Percentiles rank a stretch among this genome's conserved stretches.
phyloP scores from a whole-genome alignment of 2,888 invertebrate genomes.

The Drosophila kanekoi region DNA sequence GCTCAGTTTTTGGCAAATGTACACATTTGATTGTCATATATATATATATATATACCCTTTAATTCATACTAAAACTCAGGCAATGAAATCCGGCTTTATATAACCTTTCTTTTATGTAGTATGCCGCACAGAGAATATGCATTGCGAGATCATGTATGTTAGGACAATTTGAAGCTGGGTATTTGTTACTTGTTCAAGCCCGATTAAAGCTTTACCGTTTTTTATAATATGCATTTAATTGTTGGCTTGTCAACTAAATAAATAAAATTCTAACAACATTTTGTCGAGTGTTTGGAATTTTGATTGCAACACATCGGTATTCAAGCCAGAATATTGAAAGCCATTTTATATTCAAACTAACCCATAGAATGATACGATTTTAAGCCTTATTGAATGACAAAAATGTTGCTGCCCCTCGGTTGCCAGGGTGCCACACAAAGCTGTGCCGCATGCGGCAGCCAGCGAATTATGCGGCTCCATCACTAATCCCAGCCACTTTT shows the following conservation, averaged over 20 bases:
- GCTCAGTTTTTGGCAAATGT: no score
- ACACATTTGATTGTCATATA: no score
- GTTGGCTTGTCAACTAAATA: background rate
- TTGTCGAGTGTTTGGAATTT: constrained; percentile 5
- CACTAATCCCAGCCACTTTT: constrained; percentile 29
- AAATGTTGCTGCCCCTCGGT: constrained; percentile 2
- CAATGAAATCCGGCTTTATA: no score
- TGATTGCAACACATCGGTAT: background rate
- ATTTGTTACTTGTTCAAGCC: background rate
- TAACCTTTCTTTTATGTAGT: no score
- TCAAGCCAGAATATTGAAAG: background rate
- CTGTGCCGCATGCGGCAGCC: constrained; percentile 10
- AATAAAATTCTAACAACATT: constrained; percentile 4
- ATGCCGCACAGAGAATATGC: no score
- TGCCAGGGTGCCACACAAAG: constrained; percentile 7
- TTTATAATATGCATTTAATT: constrained; percentile 6
- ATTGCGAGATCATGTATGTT: no score
- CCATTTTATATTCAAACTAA: background rate
- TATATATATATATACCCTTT: no score
- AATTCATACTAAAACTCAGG: no score
- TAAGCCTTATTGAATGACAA: constrained; percentile 6
- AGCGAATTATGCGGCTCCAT: constrained; percentile 31
- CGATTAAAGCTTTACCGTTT: background rate
- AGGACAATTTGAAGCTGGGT: background rate
- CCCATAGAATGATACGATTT: constrained; percentile 1